phyloP scores from a whole-genome alignment of 2,797 vertebrate species.

The Zenarchopterus dispar region DNA sequence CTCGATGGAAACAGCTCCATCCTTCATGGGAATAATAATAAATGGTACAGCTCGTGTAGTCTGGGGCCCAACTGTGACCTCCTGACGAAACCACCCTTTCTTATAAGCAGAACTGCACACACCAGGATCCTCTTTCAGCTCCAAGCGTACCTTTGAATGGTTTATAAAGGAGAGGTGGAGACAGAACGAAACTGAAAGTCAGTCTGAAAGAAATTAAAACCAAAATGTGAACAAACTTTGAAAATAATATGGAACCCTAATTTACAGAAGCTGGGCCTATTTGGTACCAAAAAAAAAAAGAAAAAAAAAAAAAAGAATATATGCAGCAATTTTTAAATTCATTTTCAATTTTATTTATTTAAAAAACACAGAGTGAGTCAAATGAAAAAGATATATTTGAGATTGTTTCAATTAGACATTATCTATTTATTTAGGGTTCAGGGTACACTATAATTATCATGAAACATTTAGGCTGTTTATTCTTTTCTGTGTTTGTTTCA shows the following conservation, averaged over 20 bases:
- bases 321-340: too few relatives aligned
- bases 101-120: slow-evolving; percentile 87
- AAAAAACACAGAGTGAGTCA: too few relatives aligned
- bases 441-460: too few relatives aligned
- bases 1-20: slow-evolving; percentile 75
- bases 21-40: slow-evolving; percentile 83
- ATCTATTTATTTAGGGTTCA: too few relatives aligned
- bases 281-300: too few relatives aligned
- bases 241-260: background rate
- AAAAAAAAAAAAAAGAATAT: too few relatives aligned
- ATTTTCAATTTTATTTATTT: too few relatives aligned
- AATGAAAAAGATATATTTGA: too few relatives aligned
- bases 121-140: slow-evolving; percentile 76
- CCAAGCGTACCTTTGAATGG: slow-evolving; percentile 82
- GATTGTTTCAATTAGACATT: too few relatives aligned
- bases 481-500: too few relatives aligned
- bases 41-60: slow-evolving; percentile 81
- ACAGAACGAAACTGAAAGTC: background rate
- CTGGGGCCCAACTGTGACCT: slow-evolving; percentile 40
- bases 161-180: background rate
- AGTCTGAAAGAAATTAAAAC: background rate
- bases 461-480: too few relatives aligned
- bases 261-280: too few relatives aligned
- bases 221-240: background rate
- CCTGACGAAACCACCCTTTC: slow-evolving; percentile 67